Conservation (phyloP, 2,797 vertebrate genomes). For the Lutjanus campechanus region DNA sequence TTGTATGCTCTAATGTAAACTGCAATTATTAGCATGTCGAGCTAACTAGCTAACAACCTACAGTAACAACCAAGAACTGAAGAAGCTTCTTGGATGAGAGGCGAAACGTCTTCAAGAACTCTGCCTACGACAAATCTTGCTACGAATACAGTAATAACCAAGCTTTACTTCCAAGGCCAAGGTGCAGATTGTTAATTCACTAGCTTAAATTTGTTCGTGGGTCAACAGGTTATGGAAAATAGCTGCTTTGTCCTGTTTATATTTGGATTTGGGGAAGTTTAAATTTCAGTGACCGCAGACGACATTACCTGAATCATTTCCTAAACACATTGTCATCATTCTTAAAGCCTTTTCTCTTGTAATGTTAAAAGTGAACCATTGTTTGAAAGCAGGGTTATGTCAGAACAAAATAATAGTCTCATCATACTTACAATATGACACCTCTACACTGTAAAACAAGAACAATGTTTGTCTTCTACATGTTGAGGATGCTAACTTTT, state of each 20-base stretch:
- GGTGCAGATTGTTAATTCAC: background rate
- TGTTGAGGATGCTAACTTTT: background rate
- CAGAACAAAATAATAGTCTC: background rate
- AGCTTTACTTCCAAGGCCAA: background rate
- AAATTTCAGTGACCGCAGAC: background rate
- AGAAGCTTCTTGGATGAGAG: too few species aligned
- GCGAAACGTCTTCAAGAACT: too few species aligned
- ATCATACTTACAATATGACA: background rate
- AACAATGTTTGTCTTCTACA: background rate
- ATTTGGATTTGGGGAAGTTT: background rate
- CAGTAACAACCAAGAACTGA: background rate
- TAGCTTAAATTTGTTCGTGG: background rate
- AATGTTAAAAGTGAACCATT: background rate
- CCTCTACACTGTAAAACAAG: too few species aligned
- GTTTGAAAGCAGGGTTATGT: background rate
- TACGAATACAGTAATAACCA: background rate
- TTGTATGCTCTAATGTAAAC: background rate
- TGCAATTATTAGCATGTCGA: conserved; percentile 13
- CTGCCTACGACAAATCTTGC: too few species aligned
- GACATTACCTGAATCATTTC: background rate
- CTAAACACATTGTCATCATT: too few species aligned
- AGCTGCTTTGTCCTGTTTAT: background rate
- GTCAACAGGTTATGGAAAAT: background rate
- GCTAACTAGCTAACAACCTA: background rate
- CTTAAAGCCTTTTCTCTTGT: background rate